Evolutionary conservation across 2,888 invertebrate species (phyloP).

Genomic region (Mayetiola destructor): DNA sequence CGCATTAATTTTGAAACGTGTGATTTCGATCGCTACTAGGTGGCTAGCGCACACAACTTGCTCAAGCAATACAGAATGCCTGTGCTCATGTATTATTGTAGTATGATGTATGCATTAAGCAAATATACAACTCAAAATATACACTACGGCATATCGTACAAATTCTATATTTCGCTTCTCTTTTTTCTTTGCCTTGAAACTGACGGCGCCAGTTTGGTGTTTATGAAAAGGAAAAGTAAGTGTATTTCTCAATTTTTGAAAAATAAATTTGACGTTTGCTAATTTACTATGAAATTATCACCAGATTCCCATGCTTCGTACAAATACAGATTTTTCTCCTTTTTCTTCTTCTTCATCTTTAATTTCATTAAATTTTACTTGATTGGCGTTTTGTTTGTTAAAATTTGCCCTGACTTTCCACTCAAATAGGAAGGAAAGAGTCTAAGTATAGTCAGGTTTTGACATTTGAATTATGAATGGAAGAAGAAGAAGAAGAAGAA

Average conservation of each 20-base stretch:
- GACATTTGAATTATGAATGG: not conserved
- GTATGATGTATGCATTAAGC: not conserved
- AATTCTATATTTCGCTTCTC: too few relatives aligned
- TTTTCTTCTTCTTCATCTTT: not conserved
- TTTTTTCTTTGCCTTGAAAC: conserved; percentile 12
- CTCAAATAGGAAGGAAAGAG: too few relatives aligned
- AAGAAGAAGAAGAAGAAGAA: too few relatives aligned
- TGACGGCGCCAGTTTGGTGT: conserved; percentile 10
- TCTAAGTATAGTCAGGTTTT: too few relatives aligned
- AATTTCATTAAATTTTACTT: not conserved
- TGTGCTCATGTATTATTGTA: too few relatives aligned
- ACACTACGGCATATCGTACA: too few relatives aligned
- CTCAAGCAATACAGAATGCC: too few relatives aligned
- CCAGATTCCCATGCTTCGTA: not conserved
- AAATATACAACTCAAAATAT: conserved; percentile 2
- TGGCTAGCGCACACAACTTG: too few relatives aligned
- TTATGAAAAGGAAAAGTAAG: too few relatives aligned
- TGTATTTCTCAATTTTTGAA: too few relatives aligned
- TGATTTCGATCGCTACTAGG: too few relatives aligned
- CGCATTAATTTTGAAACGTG: conserved; percentile 9
- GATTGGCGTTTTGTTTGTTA: not conserved
- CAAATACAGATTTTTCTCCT: not conserved
- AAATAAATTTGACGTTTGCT: too few relatives aligned
- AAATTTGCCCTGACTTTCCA: not conserved
- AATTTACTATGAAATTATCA: not conserved